phyloP scores from a whole-genome alignment of 2,888 invertebrate species.

The Stenodera caucasica region DNA sequence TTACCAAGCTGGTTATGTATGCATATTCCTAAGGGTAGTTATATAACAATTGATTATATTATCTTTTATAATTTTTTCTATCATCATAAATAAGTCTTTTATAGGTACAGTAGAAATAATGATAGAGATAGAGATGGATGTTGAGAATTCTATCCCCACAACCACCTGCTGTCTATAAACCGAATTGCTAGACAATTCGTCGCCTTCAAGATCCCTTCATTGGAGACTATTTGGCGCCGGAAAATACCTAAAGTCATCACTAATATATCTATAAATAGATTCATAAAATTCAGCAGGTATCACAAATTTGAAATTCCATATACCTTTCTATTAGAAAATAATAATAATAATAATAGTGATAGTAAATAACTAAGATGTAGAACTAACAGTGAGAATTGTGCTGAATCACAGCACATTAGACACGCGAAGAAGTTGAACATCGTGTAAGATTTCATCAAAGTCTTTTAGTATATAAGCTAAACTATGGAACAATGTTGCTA shows the following conservation, averaged over 20 bases:
- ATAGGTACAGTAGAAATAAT: too few species aligned
- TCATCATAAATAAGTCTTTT: too few species aligned
- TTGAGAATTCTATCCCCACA: neutral
- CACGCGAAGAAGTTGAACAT: conserved; percentile 45
- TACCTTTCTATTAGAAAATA: too few species aligned
- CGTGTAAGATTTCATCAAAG: conserved; percentile 14
- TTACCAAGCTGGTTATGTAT: neutral
- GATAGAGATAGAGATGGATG: too few species aligned
- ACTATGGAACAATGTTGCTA: conserved; percentile 44
- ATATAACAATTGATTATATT: neutral
- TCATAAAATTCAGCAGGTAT: neutral
- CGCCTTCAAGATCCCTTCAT: neutral
- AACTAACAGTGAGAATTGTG: conserved; percentile 24
- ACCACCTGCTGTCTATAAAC: neutral
- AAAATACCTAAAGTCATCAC: neutral
- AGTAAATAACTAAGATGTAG: too few species aligned
- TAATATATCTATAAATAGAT: neutral
- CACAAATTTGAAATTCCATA: neutral
- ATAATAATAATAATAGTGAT: too few species aligned
- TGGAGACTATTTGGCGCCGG: neutral
- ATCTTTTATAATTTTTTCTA: too few species aligned
- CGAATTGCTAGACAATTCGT: conserved; percentile 1
- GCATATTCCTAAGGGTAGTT: neutral
- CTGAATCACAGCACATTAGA: conserved; percentile 47
- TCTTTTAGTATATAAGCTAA: conserved; percentile 43